Percentiles rank a stretch among this genome's conserved stretches.
phyloP scores from a whole-genome alignment of 2,888 invertebrate species.

The Argyra leucocephala region DNA sequence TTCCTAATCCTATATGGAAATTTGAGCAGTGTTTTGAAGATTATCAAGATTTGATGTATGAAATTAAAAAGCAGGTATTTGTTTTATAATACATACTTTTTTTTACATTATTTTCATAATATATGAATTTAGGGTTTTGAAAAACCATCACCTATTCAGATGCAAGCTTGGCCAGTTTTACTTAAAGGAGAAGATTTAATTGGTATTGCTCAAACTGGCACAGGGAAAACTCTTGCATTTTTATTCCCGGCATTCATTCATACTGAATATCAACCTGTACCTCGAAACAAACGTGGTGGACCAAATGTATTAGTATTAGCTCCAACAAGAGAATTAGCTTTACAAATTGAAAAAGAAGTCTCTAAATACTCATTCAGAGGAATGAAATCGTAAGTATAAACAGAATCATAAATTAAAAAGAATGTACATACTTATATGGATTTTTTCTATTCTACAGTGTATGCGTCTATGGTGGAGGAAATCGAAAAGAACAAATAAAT shows the following conservation, averaged over 20 bases:
- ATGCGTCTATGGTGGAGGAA: constrained; percentile 87
- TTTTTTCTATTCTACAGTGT: constrained; percentile 46
- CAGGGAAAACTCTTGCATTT: constrained; percentile 91
- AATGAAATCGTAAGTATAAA: constrained; percentile 62
- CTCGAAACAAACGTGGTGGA: constrained; percentile 61
- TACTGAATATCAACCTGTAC: constrained; percentile 74
- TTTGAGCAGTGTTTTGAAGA: constrained; percentile 75
- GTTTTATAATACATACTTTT: neutral
- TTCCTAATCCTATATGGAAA: constrained; percentile 46
- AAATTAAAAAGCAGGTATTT: constrained; percentile 59
- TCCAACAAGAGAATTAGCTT: constrained; percentile 84
- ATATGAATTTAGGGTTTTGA: constrained; percentile 52
- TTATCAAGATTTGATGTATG: constrained; percentile 73
- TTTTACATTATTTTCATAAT: neutral
- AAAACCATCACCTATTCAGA: constrained; percentile 82
- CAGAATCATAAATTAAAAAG: neutral
- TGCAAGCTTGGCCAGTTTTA: constrained; percentile 90
- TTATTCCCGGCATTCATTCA: constrained; percentile 87
- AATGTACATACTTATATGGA: neutral
- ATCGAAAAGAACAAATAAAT: constrained; percentile 67
- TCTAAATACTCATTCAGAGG: constrained; percentile 77
- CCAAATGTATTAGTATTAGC: constrained; percentile 83
- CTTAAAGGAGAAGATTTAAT: constrained; percentile 86
- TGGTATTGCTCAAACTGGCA: constrained; percentile 92
- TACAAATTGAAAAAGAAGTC: constrained; percentile 87